phyloP scores from a whole-genome alignment of 2,888 invertebrate genomes.

The Acleris holmiana region DNA sequence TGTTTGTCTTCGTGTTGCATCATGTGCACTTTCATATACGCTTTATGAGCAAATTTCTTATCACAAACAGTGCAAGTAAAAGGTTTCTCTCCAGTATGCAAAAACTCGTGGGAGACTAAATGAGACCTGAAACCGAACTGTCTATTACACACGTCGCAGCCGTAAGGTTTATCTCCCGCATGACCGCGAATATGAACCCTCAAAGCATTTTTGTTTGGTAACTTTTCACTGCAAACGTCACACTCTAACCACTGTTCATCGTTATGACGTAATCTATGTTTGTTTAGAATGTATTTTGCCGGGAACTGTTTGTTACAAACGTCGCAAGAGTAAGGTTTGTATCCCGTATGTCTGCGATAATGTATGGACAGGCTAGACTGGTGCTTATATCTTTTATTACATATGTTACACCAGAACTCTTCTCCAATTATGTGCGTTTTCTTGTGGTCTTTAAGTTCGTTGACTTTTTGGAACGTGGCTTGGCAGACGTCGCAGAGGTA shows the following conservation, averaged over 20 bases:
- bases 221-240: slow-evolving; percentile 12
- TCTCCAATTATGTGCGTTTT: neutral
- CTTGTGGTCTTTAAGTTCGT: slow-evolving; percentile 1
- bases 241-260: neutral
- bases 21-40: slow-evolving; percentile 17
- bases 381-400: slow-evolving; percentile 4
- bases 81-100: slow-evolving; percentile 17
- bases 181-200: slow-evolving; percentile 4
- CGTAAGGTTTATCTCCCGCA: neutral
- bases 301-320: slow-evolving; percentile 2
- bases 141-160: slow-evolving; percentile 10
- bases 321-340: slow-evolving; percentile 11
- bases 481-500: neutral
- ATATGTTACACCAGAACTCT: slow-evolving; percentile 6
- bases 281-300: neutral
- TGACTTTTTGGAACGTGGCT: neutral
- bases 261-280: neutral
- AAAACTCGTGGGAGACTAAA: neutral
- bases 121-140: neutral
- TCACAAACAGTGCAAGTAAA: slow-evolving; percentile 4
- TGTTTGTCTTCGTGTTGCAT: slow-evolving; percentile 8
- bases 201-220: neutral
- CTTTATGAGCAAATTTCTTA: slow-evolving; percentile 5
- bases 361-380: neutral
- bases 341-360: slow-evolving; percentile 5